These are phyloP conservation scores for Synergus itoensis DNA, from an alignment of 2,888 invertebrate species.

Conservation along the genomic window DNA sequence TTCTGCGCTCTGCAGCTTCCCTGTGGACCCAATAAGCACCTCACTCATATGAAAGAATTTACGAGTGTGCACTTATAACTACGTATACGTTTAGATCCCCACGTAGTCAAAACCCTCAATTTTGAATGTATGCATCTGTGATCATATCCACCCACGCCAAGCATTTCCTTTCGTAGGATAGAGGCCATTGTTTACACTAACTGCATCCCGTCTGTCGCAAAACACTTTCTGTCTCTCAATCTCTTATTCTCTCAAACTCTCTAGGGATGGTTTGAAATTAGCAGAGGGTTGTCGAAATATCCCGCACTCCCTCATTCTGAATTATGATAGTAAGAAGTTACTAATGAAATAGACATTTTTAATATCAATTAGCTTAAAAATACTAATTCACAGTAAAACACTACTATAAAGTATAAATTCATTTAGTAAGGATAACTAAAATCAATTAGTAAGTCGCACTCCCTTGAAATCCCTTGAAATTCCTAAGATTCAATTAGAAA, in stretches of 20 bases:
- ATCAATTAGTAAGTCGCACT: too few species aligned
- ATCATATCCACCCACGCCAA: conserved; percentile 43
- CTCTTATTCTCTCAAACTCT: conserved; percentile 46
- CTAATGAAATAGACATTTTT: too few species aligned
- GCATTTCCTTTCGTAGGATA: conserved; percentile 56
- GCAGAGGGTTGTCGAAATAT: conserved; percentile 16
- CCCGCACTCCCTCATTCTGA: background rate
- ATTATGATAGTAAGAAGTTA: background rate
- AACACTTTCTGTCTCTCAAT: conserved; percentile 48
- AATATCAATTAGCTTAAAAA: too few species aligned
- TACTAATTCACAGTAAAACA: too few species aligned
- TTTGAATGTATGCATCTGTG: conserved; percentile 42
- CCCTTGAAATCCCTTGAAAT: too few species aligned
- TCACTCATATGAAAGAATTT: conserved; percentile 62
- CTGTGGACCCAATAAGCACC: conserved; percentile 76
- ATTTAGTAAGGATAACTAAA: too few species aligned
- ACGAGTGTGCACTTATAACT: conserved; percentile 50
- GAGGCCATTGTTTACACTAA: conserved; percentile 69
- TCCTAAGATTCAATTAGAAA: too few species aligned
- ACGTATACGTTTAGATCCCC: conserved; percentile 45
- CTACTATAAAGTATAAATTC: too few species aligned
- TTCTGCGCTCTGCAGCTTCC: conserved; percentile 72
- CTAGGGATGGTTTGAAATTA: conserved; percentile 49
- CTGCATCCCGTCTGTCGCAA: conserved; percentile 71
- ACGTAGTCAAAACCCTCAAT: conserved; percentile 52